A percentile compares a stretch with the other conserved stretches of the same genome.
Evolutionary conservation across 2,888 invertebrate species (phyloP).

Genomic region (Heliconius ismenius): DNA sequence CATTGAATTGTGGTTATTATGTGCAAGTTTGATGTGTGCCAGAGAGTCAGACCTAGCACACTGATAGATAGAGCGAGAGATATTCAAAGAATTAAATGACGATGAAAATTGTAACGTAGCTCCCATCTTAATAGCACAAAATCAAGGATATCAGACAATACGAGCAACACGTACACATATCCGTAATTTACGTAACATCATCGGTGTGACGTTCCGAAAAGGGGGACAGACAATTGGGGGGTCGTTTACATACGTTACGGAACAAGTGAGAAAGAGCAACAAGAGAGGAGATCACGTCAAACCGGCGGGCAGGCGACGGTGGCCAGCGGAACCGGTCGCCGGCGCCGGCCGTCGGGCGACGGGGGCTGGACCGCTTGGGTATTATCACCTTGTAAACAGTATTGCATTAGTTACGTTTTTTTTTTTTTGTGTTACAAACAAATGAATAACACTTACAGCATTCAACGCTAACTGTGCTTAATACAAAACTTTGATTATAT

Average conservation of each 20-base stretch:
- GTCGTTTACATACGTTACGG: slow-evolving; percentile 75
- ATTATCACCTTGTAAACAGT: slow-evolving; percentile 79
- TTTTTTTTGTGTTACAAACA: slow-evolving; percentile 36
- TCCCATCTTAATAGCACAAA: slow-evolving; percentile 30
- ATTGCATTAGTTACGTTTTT: slow-evolving; percentile 64
- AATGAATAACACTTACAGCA: slow-evolving; percentile 36
- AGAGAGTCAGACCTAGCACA: slow-evolving; percentile 72
- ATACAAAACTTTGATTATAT: slow-evolving; percentile 21
- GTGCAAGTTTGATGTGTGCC: slow-evolving; percentile 80
- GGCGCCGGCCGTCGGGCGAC: slow-evolving; percentile 73
- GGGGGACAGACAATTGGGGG: slow-evolving; percentile 66
- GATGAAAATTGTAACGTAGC: slow-evolving; percentile 37
- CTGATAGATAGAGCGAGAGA: slow-evolving; percentile 74
- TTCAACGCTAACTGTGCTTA: slow-evolving; percentile 25
- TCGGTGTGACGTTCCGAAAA: slow-evolving; percentile 37
- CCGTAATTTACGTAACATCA: slow-evolving; percentile 31
- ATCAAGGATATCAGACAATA: slow-evolving; percentile 28
- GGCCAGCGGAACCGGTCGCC: slow-evolving; percentile 78
- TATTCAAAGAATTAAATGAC: slow-evolving; percentile 72
- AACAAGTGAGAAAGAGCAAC: slow-evolving; percentile 71
- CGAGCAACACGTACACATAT: neutral
- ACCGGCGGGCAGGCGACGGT: slow-evolving; percentile 73
- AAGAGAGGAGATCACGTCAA: slow-evolving; percentile 78
- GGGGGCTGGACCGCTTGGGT: slow-evolving; percentile 59
- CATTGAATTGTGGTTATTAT: slow-evolving; percentile 83